Percentiles rank a stretch among this genome's conserved stretches.
Conservation (phyloP, 2,797 vertebrate species). For the Pseudotriccus pelzelni region DNA sequence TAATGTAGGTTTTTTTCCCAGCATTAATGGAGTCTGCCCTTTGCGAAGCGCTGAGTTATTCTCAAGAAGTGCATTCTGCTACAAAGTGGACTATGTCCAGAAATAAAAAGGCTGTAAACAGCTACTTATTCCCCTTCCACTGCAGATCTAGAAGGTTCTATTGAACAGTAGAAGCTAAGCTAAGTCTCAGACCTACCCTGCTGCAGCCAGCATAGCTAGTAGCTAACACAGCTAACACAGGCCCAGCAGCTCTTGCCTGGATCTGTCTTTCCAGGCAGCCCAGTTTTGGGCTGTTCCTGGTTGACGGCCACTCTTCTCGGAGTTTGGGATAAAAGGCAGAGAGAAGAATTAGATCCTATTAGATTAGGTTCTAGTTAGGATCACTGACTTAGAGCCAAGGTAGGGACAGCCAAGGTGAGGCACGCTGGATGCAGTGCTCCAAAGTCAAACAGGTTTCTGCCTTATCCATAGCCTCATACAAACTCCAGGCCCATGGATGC, state of each 20-base stretch:
- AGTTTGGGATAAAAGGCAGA: neutral
- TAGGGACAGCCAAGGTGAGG: neutral
- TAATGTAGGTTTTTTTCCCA: neutral
- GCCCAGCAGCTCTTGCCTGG: neutral
- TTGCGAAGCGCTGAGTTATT: neutral
- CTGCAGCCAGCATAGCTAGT: neutral
- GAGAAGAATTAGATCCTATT: neutral
- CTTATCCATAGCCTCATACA: neutral
- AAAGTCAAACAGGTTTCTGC: neutral
- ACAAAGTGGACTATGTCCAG: neutral
- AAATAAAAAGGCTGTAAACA: neutral
- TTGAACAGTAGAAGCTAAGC: neutral
- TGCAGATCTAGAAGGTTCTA: neutral
- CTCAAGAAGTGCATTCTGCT: neutral
- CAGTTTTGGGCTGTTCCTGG: neutral
- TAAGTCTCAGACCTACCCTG: neutral
- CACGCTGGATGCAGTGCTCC: neutral
- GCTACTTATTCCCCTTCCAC: neutral
- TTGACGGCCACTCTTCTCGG: neutral
- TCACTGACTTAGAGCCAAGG: neutral
- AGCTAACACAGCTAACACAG: neutral
- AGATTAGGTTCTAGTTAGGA: neutral
- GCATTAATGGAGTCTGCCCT: conserved; percentile 4
- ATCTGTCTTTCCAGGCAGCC: neutral
- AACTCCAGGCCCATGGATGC: neutral